Percentiles rank a stretch among this genome's conserved stretches.
phyloP scores from a whole-genome alignment of 2,797 vertebrate genomes.

The Melanotaenia pygmaea region DNA sequence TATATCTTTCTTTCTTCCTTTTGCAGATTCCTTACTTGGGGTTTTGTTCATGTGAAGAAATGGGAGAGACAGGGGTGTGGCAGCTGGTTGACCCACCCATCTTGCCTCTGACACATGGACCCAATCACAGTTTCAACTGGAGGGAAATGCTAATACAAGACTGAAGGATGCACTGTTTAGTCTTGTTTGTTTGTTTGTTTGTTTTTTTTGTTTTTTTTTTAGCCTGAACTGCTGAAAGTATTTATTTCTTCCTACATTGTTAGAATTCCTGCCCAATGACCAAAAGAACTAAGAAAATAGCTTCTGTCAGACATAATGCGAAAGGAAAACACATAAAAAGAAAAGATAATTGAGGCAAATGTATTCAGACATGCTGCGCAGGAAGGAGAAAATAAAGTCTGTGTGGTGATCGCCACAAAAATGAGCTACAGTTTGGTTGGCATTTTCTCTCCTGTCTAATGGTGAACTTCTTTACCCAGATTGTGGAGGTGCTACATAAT shows the following conservation, averaged over 20 bases:
- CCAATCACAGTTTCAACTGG: conserved; percentile 99
- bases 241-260: conserved; percentile 68
- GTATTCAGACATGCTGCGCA: conserved; percentile 61
- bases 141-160: conserved; percentile 95
- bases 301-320: neutral
- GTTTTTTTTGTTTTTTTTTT: conserved; percentile 13
- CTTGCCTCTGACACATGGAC: conserved; percentile 96
- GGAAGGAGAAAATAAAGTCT: conserved; percentile 55
- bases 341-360: conserved; percentile 32
- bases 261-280: conserved; percentile 50
- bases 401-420: conserved; percentile 43
- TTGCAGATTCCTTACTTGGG: conserved; percentile 96
- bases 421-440: conserved; percentile 32
- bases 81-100: conserved; percentile 98
- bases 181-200: conserved; percentile 1
- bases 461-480: conserved; percentile 23
- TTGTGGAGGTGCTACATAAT: conserved; percentile 41
- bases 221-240: conserved; percentile 61
- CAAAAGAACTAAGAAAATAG: conserved; percentile 50
- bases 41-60: conserved; percentile 96
- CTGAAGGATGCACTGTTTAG: conserved; percentile 62
- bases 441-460: conserved; percentile 17
- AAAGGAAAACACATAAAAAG: neutral
- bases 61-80: conserved; percentile 95
- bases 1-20: conserved; percentile 25